Evolutionary conservation across 2,888 invertebrate genomes (phyloP).

Genomic region (Nysson spinosus): DNA sequence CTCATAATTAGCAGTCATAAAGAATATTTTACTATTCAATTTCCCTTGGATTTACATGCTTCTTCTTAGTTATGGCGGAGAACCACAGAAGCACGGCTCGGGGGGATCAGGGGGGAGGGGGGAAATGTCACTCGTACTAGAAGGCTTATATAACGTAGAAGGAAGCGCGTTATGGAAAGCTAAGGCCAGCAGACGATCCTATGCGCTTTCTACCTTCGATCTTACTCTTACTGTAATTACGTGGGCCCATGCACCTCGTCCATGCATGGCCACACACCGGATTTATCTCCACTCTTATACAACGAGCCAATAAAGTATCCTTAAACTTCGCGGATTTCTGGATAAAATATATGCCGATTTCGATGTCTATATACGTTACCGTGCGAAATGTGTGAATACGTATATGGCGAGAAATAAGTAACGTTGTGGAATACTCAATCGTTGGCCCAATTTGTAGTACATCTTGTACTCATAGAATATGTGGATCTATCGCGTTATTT

Average conservation of each 20-base stretch:
- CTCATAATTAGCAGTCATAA: conserved; percentile 17
- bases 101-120: conserved; percentile 61
- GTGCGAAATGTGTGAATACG: no score
- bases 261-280: conserved; percentile 15
- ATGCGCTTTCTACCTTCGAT: conserved; percentile 76
- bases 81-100: conserved; percentile 34
- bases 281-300: not conserved
- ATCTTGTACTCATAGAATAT: no score
- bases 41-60: conserved; percentile 9
- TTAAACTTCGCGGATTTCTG: no score
- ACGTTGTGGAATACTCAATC: no score
- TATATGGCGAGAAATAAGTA: no score
- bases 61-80: not conserved
- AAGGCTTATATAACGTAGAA: conserved; percentile 67
- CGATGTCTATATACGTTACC: no score
- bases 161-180: conserved; percentile 71
- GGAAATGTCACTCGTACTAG: conserved; percentile 68
- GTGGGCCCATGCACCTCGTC: conserved; percentile 44
- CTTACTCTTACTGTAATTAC: conserved; percentile 69
- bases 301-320: no score
- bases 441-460: no score
- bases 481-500: no score
- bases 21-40: conserved; percentile 32
- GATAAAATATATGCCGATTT: no score
- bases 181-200: conserved; percentile 77